Evolutionary conservation across 1,140 invertebrate genomes (phyloP).

Genomic region (Calliphora vicina): DNA sequence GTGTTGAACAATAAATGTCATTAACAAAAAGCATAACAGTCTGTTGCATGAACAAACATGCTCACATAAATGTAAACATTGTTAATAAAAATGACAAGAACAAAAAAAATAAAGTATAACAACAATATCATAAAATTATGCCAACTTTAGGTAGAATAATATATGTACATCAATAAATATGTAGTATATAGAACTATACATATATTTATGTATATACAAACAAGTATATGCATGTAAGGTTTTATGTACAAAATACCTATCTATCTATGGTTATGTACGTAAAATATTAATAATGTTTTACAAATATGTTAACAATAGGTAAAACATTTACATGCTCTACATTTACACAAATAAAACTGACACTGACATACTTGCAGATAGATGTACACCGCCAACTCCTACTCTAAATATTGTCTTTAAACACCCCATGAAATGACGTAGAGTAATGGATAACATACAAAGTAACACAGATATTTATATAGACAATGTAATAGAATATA

Average conservation of each 20-base stretch:
- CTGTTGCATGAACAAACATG: neutral
- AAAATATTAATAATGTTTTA: constrained; percentile 9
- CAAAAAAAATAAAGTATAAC: neutral
- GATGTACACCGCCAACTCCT: too few species aligned
- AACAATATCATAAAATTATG: neutral
- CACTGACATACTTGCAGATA: too few species aligned
- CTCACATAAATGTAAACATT: neutral
- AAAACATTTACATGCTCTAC: neutral
- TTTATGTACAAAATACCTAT: too few species aligned
- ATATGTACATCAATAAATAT: too few species aligned
- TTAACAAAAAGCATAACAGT: neutral
- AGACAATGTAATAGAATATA: too few species aligned
- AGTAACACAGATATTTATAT: too few species aligned
- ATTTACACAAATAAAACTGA: too few species aligned
- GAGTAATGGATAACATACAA: too few species aligned
- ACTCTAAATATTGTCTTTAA: too few species aligned
- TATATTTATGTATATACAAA: neutral
- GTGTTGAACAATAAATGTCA: constrained; percentile 6
- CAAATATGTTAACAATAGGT: constrained; percentile 17
- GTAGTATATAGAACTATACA: too few species aligned
- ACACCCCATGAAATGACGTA: too few species aligned
- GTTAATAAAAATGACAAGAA: neutral
- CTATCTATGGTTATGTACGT: neutral
- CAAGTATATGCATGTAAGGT: neutral
- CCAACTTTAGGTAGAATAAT: too few species aligned